Evolutionary conservation across 1,140 invertebrate genomes (phyloP), one percentile per base, ranked within the genome.

Genomic region (Sitodiplosis mosellana): DNA sequence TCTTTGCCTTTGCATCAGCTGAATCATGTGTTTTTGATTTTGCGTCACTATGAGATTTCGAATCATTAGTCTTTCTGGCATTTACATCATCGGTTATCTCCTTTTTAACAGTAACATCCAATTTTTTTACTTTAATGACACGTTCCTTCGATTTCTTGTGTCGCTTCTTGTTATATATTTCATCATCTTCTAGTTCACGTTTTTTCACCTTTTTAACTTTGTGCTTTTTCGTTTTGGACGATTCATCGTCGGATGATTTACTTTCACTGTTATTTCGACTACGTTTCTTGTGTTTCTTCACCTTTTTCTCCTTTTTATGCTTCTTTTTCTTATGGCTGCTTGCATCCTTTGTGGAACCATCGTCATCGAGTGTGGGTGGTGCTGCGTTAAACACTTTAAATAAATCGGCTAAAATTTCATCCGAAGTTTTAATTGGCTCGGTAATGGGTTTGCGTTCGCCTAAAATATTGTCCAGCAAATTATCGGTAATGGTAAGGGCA

Each of bases 321-420:
- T 74, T 75, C 46, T 74, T 71, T 41, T 55, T 56, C 33, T 67
- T 68, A 2, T n/a, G n/a, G n/a, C n/a, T n/a, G n/a, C n/a, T n/a
- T n/a, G 55, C 57, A 27, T 27, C 27, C 47, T 66, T 69, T 68
- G 19, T 53, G 37, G 0, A 59, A 46, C 22, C 56, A 46, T 46
- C 56, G 14, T 59, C 57, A 40, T 61, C 59, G 14, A 61, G 53
- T 15, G 72, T 66, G 8, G 75, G 73, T 38, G 74, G 75, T 48
- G 69, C 69, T 21, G 70, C 75, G 56, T 59, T 63, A 55, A 82
- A 81, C 4, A 77, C 80, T 45, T 75, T 71, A 55, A 87, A 87
- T 0, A 87, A 66, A 62, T 86, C 82, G 0, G 79, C 79, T 7
- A 87, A 66, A 55, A 87, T 85, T 59, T 87, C 80, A 59, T 77